A percentile compares a stretch with the other conserved stretches of the same genome.
phyloP scores from a whole-genome alignment of 2,797 vertebrate species.

The Chaetodon trifasciatus region DNA sequence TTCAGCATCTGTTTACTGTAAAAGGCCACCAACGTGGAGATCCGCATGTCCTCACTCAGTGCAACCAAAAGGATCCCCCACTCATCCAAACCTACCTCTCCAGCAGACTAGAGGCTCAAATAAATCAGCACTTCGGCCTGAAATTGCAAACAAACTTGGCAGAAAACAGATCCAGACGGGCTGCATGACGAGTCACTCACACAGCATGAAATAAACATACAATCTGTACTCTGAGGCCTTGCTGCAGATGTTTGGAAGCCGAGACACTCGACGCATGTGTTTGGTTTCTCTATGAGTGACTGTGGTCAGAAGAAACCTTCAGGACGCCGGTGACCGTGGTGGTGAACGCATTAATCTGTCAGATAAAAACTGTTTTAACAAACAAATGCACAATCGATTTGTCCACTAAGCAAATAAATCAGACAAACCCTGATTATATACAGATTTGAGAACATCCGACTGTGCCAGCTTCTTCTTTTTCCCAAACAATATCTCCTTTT shows the following conservation, averaged over 20 bases:
- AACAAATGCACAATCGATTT: background rate
- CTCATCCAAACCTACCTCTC: constrained; percentile 42
- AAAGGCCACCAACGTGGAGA: constrained; percentile 71
- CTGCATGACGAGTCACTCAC: background rate
- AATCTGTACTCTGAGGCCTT: constrained; percentile 1
- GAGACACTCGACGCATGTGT: background rate
- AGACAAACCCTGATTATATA: background rate
- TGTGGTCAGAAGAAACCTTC: constrained; percentile 4
- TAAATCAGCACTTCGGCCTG: constrained; percentile 54
- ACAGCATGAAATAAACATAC: constrained; percentile 22
- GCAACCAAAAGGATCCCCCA: constrained; percentile 50
- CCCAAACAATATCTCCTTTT: constrained; percentile 9
- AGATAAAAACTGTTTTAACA: constrained; percentile 6
- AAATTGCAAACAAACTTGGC: constrained; percentile 59
- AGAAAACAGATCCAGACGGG: constrained; percentile 35
- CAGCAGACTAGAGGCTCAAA: constrained; percentile 40
- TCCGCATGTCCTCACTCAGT: constrained; percentile 34
- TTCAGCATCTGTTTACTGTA: constrained; percentile 71
- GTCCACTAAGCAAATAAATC: background rate
- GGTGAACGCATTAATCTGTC: constrained; percentile 15
- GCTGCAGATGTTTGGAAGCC: constrained; percentile 23
- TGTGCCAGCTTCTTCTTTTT: constrained; percentile 3
- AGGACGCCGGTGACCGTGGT: background rate
- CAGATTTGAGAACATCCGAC: constrained; percentile 5
- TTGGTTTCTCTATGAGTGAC: constrained; percentile 9